These are phyloP conservation scores for Setophaga coronata DNA, from an alignment of 2,113 vertebrate genomes.

Conservation along the genomic window DNA sequence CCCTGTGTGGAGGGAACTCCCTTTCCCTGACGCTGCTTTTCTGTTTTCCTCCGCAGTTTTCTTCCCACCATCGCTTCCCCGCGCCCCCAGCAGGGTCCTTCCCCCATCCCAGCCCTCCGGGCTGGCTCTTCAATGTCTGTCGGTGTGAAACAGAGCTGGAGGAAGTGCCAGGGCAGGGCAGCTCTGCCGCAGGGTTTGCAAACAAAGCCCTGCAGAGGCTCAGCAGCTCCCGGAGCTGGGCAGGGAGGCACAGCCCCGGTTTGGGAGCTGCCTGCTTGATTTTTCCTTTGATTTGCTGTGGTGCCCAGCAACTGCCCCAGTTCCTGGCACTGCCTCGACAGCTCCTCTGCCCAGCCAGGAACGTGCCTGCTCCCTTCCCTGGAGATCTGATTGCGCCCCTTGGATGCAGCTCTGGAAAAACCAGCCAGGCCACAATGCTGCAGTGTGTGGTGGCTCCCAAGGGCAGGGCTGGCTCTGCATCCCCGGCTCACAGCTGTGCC, in stretches of 20 bases:
- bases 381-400: conserved; percentile 23
- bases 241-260: background rate
- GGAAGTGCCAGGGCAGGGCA: background rate
- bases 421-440: conserved; percentile 57
- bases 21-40: background rate
- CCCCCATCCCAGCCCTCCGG: background rate
- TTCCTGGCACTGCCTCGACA: background rate
- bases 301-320: background rate
- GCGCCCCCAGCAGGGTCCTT: background rate
- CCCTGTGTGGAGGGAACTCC: background rate
- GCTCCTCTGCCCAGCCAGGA: background rate
- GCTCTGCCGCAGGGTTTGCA: background rate
- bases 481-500: background rate
- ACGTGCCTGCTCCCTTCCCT: conserved; percentile 47
- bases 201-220: background rate
- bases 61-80: background rate
- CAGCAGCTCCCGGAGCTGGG: background rate
- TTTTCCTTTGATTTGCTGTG: rapidly evolving
- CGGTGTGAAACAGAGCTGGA: background rate
- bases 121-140: background rate
- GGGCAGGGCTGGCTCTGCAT: conserved; percentile 25
- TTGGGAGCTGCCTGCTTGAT: background rate
- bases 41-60: background rate
- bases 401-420: conserved; percentile 66
- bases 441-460: background rate